These are phyloP conservation scores for Melipona beecheii DNA, from an alignment of 2,888 invertebrate genomes.

Conservation along the genomic window DNA sequence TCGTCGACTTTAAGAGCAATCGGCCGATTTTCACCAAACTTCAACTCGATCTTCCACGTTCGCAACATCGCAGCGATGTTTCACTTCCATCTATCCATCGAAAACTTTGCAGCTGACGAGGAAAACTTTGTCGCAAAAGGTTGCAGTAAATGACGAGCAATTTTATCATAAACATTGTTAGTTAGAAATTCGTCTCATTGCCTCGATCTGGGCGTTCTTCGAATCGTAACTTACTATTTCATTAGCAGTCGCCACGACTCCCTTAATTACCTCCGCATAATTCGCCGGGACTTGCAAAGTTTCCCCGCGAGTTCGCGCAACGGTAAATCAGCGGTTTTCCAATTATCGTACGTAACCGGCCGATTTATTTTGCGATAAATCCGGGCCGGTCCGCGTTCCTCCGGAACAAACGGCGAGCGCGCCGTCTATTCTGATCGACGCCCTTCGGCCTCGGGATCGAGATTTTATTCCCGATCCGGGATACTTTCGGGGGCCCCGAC, in stretches of 20 bases:
- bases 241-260: neutral
- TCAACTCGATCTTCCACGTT: too few species aligned
- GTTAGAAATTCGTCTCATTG: neutral
- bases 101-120: too few species aligned
- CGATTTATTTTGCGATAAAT: constrained; percentile 44
- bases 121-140: too few species aligned
- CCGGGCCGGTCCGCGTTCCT: constrained; percentile 26
- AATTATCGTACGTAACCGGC: constrained; percentile 37
- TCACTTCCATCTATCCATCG: too few species aligned
- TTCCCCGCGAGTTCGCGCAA: constrained; percentile 2
- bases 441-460: constrained; percentile 63
- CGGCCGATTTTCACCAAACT: neutral
- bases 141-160: too few species aligned
- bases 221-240: neutral
- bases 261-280: neutral
- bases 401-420: constrained; percentile 19
- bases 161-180: too few species aligned
- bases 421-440: constrained; percentile 57
- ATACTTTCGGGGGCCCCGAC: constrained; percentile 56
- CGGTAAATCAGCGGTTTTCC: constrained; percentile 24
- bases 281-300: neutral
- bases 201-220: neutral
- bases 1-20: neutral
- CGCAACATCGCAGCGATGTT: too few species aligned
- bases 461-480: constrained; percentile 54